Evolutionary conservation across 2,113 vertebrate species (phyloP), one percentile per base, ranked within the genome.

Genomic region (Percina caprodes): DNA sequence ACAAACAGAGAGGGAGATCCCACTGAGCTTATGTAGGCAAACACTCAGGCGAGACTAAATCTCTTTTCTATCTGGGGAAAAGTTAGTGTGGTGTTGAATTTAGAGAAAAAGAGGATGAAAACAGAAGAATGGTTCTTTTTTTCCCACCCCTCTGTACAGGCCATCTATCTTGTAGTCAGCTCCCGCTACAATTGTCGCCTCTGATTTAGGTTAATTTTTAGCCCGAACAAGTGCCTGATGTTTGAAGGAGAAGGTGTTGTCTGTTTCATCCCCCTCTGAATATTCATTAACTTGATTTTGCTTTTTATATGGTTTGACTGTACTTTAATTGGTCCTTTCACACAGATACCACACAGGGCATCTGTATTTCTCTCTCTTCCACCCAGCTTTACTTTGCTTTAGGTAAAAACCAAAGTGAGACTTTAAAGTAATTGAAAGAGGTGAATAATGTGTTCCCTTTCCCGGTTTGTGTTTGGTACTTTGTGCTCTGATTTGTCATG

Each of bases 1-100:
- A 94, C 91, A 93, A 93, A 91, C 85, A 72, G 84, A 77, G 77
- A 76, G 88, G 81, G 75, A 78, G 79, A 90, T 83, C 90, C 79
- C 42, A 77, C 91, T 85, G 91, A 71, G 91, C 71, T 91, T 85
- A 73, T 91, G 90, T 88, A 82, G 84, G 90, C 84, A 90, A 92
- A 92, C 92, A 90, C 75, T 92, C 78, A 85, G 74, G 78, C 77
- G 15, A 79, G 80, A 87, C 88, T 33, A 78, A 79, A 80, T 46
- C 49, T 78, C 83, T 67, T 83, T 65, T 11, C 4, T 39, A n/a
- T n/a, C 21, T 6, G 48, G 39, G 58, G 61, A 7, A 76, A 30
- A 82, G 75, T 86, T 74, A 42, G 63, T 61, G 48, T 81, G 76
- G n/a, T 7, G 63, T 77, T 88, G 11, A 79, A 74, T 77, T 80